Percentiles rank a stretch among this genome's conserved stretches.
phyloP scores from a whole-genome alignment of 2,797 vertebrate genomes.

The Sandelia bainsii region DNA sequence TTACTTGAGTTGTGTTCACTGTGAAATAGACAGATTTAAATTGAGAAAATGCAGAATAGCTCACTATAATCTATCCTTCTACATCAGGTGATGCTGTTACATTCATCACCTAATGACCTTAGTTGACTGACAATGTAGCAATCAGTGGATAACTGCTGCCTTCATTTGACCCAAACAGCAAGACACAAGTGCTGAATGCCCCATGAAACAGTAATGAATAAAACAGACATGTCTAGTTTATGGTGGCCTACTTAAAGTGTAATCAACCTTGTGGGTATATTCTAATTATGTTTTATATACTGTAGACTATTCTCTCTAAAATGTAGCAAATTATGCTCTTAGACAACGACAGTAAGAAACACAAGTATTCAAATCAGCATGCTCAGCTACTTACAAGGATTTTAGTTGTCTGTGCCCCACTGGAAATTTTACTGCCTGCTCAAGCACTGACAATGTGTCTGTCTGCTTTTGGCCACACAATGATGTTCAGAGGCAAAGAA shows the following conservation, averaged over 20 bases:
- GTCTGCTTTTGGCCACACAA: slow-evolving; percentile 57
- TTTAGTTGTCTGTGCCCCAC: slow-evolving; percentile 24
- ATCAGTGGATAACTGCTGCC: neutral
- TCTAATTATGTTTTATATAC: neutral
- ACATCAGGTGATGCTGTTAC: neutral
- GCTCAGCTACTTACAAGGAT: slow-evolving; percentile 38
- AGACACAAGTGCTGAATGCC: neutral
- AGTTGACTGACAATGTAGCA: neutral
- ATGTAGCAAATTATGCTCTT: neutral
- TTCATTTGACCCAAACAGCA: slow-evolving; percentile 12
- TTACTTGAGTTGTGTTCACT: slow-evolving; percentile 36
- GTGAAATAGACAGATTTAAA: slow-evolving; percentile 43
- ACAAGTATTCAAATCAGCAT: slow-evolving; percentile 25
- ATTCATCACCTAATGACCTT: slow-evolving; percentile 8
- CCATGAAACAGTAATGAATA: neutral
- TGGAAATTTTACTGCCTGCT: slow-evolving; percentile 47
- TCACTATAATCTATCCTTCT: slow-evolving; percentile 32
- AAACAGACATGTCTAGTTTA: neutral
- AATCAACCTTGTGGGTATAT: neutral
- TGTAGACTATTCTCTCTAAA: neutral
- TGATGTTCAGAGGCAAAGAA: slow-evolving; percentile 51
- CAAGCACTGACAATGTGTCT: slow-evolving; percentile 46
- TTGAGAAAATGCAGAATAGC: slow-evolving; percentile 14
- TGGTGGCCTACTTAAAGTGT: neutral
- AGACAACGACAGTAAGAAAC: slow-evolving; percentile 10